Base-by-base conservation (phyloP, 2,113 vertebrate genomes). In the Urocitellus parryii region DNA sequence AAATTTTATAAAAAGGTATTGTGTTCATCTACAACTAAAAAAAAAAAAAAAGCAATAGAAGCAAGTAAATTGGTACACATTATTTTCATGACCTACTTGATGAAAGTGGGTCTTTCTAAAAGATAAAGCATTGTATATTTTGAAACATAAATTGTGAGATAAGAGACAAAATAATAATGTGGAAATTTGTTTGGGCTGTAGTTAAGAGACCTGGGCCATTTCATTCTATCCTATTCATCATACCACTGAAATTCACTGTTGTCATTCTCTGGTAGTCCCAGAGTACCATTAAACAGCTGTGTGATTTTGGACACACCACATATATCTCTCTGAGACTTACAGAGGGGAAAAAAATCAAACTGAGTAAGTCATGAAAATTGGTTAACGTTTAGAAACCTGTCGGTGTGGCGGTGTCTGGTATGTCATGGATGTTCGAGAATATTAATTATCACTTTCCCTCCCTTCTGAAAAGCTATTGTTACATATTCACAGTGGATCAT, bases 381-480 rank as follows among this genome's bases (percentile, higher is more conserved):
- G n/a, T 77, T 74, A 42, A 90, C 11, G 53, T 76, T 89, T 81
- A 61, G 74, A 9, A 78, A 92, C 74, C 13, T 83, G 37, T 24
- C 32, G 91, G 51, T 11, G 27, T 0, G 2, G 10, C 56, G 2
- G 13, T 68, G 2, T 79, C 32, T 37, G 8, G 17, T 7, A 9
- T 32, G 4, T 16, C 65, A 20, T 32, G 9, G 39, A 91, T 80
- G 51, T 68, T 86, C 27, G 87, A 80, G 32, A 89, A 86, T n/a
- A 82, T 51, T 72, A 82, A 63, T 37, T 37, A 73, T 63, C n/a
- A 82, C 56, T 56, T n/a, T 76, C 65, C 67, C 37, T 88, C 88
- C 48, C 51, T 92, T 92, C 72, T 91, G 78, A 86, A 92, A 95
- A 90, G 18, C 25, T 84, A 79, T 32, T 56, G 61, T 70, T 80